phyloP scores from a whole-genome alignment of 1,140 invertebrate species.

The Cotesia typhae region DNA sequence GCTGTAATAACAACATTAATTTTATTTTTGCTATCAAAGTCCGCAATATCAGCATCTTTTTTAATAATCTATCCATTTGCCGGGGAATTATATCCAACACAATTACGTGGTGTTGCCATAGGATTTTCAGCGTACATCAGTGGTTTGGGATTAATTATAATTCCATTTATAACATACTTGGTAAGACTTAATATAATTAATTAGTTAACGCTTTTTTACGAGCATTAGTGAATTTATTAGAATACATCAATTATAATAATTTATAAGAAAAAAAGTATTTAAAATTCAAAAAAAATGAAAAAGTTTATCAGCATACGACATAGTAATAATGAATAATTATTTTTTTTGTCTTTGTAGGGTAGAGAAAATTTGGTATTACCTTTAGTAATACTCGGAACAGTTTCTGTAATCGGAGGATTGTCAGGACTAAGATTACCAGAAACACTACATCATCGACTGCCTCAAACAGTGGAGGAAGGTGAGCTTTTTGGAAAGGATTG shows the following conservation, averaged over 20 bases:
- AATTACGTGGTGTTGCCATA: slow-evolving; percentile 85
- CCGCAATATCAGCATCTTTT: slow-evolving; percentile 89
- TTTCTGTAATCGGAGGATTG: slow-evolving; percentile 81
- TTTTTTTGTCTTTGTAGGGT: slow-evolving; percentile 68
- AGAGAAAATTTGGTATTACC: slow-evolving; percentile 84
- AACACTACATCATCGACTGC: slow-evolving; percentile 80
- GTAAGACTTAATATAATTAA: slow-evolving; percentile 64
- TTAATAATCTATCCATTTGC: slow-evolving; percentile 91
- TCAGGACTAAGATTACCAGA: slow-evolving; percentile 82
- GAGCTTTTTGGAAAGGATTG: slow-evolving; percentile 89
- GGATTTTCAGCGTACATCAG: slow-evolving; percentile 90
- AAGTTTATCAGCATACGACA: slow-evolving; percentile 2
- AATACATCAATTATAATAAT: slow-evolving; percentile 32
- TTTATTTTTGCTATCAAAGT: slow-evolving; percentile 87
- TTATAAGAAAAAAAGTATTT: neutral
- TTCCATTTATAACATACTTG: slow-evolving; percentile 90
- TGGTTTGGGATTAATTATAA: slow-evolving; percentile 85
- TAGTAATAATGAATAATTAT: neutral
- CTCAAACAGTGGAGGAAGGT: slow-evolving; percentile 86
- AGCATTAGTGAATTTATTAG: slow-evolving; percentile 36
- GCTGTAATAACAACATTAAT: slow-evolving; percentile 76
- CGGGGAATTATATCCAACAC: slow-evolving; percentile 87
- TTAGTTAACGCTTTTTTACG: slow-evolving; percentile 17
- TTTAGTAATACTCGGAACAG: slow-evolving; percentile 79
- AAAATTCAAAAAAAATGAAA: slow-evolving; percentile 23